phyloP scores from a whole-genome alignment of 2,113 vertebrate genomes.

The Neoarius graeffei region DNA sequence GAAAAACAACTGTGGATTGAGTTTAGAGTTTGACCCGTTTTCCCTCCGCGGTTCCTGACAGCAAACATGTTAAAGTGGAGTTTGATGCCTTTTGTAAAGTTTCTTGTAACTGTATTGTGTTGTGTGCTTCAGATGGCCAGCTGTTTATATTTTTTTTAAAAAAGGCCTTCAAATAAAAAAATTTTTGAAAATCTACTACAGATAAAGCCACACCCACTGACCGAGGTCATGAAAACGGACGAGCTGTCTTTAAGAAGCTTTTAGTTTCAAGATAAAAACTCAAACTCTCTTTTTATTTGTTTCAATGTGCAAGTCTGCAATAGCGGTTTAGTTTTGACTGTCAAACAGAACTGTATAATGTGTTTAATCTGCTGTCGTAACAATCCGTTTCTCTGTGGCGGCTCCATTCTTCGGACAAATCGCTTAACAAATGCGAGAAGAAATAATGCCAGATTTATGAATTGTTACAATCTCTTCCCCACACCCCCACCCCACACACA shows the following conservation, averaged over 20 bases:
- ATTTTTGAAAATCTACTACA: background rate
- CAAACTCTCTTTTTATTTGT: background rate
- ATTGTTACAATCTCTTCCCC: no score
- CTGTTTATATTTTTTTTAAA: background rate
- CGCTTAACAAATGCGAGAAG: background rate
- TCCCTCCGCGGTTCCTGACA: background rate
- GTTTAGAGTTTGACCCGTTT: background rate
- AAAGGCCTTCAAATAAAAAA: background rate
- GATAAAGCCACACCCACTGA: conserved; percentile 14
- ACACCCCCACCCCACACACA: no score
- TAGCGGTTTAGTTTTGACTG: background rate
- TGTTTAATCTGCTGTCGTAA: background rate
- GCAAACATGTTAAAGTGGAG: background rate
- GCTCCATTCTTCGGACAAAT: background rate
- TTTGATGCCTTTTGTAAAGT: background rate
- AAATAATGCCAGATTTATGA: background rate
- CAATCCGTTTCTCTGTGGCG: background rate
- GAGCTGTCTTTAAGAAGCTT: background rate
- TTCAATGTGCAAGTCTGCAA: background rate
- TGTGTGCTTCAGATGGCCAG: background rate
- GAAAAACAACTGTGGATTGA: conserved; percentile 28
- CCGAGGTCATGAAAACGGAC: no score
- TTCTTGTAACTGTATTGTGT: background rate
- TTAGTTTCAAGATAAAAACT: background rate
- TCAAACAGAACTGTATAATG: background rate